Base-by-base conservation (phyloP, 2,888 invertebrate genomes). In the Heliothis peltigera region DNA sequence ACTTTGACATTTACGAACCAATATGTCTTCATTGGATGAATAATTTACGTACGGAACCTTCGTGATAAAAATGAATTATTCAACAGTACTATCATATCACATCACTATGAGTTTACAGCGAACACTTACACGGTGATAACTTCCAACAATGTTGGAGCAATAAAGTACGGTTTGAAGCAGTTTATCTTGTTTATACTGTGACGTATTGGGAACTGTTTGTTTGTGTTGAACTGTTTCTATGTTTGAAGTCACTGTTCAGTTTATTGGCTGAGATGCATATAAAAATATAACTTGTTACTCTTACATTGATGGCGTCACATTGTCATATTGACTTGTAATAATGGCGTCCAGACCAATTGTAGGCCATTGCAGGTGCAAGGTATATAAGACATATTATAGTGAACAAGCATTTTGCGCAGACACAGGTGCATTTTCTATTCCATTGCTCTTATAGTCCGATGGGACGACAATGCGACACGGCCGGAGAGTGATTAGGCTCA, bases 41-140 rank as follows among this genome's bases (percentile, higher is more conserved):
- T 71, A 43, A 64, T 71, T 71, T 77, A 72, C 54, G 10, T 39
- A 28, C 35, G 22, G 1, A 18, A 44, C 21, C 51, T 75, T 10
- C 5, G 4, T 4, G 21, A 51, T 58, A 65, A 42, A 47, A 64
- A 32, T 58, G 73, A 72, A 58, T 64, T 52, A 77, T 72, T 77
- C 58, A 64, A 6, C 10, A 48, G 32, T 7, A 15, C 8, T 7
- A 44, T 35, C 44, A 52, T 54, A 71, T 53, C 63, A 6, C 25
- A 53, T 43, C 21, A 18, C 12, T 18, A n/a, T 5, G 22, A 8
- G 17, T 76, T 63, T 61, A 28, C 47, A 25, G 55, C 32, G 5
- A 10, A 17, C 8, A 21, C 48, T 54, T 32, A 49, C 25, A 51
- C 7, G 15, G 18, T n/a, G 19, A 21, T 64, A 43, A 55, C n/a